These are phyloP conservation scores for Telenomus remus DNA, from an alignment of 1,140 invertebrate species.

Conservation along the genomic window DNA sequence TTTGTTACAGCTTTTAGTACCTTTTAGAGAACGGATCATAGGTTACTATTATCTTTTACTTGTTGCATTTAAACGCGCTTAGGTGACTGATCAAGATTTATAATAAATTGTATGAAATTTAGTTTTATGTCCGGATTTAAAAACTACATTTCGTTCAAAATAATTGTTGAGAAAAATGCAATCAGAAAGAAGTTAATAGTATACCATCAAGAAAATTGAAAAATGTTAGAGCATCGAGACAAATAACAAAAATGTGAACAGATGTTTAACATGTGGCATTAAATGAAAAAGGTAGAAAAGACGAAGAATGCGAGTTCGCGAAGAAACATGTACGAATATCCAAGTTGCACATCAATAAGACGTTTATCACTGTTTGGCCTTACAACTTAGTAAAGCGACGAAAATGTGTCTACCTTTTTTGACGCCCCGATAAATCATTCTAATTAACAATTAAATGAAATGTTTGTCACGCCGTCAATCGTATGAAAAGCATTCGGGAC, in stretches of 20 bases:
- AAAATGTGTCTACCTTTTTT: not conserved
- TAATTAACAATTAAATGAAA: constrained; percentile 37
- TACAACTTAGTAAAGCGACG: not conserved
- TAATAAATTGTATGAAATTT: no score
- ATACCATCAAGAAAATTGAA: not conserved
- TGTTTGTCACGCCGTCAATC: constrained; percentile 21
- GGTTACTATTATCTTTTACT: no score
- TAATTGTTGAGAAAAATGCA: no score
- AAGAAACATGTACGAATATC: no score
- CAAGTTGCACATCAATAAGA: not conserved
- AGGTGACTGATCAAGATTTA: no score
- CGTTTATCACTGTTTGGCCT: not conserved
- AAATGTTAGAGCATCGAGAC: no score
- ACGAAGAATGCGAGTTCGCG: not conserved
- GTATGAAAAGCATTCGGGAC: not conserved
- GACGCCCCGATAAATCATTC: constrained; percentile 12
- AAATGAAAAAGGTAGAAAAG: not conserved
- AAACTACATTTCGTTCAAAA: no score
- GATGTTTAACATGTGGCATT: not conserved
- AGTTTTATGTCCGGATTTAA: no score
- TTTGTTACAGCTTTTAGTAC: no score
- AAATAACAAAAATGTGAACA: not conserved
- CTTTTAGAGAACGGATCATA: no score
- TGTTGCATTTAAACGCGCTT: no score
- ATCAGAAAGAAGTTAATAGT: not conserved